Conservation (phyloP, 2,797 vertebrate species). For the Smutsia temminckii region DNA sequence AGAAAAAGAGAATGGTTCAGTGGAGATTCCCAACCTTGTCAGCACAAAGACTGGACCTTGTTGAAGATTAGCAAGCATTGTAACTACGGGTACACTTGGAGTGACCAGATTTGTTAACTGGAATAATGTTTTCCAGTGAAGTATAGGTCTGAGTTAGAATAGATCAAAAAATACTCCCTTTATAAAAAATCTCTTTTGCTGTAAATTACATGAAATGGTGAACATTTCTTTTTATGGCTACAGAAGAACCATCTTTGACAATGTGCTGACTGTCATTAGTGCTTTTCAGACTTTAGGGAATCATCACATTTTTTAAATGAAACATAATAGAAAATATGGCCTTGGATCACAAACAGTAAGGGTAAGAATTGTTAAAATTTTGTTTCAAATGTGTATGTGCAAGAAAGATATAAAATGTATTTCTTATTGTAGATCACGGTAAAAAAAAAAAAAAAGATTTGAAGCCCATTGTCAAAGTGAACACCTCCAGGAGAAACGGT, state of each 20-base stretch:
- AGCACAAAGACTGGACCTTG: neutral
- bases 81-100: neutral
- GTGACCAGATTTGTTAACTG: neutral
- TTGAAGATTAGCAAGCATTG: neutral
- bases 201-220: neutral
- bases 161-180: neutral
- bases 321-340: slow-evolving; percentile 7
- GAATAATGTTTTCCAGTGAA: neutral
- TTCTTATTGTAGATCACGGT: neutral
- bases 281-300: slow-evolving; percentile 3
- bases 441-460: neutral
- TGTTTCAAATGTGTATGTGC: neutral
- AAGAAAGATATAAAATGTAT: neutral
- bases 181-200: neutral
- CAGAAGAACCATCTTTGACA: neutral
- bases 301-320: neutral
- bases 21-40: neutral
- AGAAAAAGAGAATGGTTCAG: neutral
- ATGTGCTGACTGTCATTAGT: neutral
- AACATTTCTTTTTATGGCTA: neutral
- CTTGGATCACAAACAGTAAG: neutral
- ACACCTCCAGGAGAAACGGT: neutral
- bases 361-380: neutral
- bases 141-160: neutral
- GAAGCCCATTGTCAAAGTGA: neutral